Conservation (phyloP, 2,113 vertebrate genomes). For the Arothron firmamentum region DNA sequence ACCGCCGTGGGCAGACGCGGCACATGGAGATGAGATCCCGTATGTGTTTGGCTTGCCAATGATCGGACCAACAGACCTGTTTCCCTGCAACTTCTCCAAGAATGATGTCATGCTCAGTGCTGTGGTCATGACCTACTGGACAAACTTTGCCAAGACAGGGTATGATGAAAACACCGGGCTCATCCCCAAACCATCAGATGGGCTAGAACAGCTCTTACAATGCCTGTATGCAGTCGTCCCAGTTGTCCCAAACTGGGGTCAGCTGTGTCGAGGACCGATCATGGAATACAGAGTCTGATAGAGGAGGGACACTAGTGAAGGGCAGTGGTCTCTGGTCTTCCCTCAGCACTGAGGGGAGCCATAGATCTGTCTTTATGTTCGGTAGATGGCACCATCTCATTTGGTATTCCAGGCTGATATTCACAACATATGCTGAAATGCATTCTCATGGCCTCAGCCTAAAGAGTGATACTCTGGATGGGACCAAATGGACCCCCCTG, state of each 20-base stretch:
- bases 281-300: no score
- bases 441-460: constrained; percentile 49
- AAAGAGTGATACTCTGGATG: constrained; percentile 50
- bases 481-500: constrained; percentile 47
- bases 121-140: constrained; percentile 99
- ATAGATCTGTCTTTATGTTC: constrained; percentile 23
- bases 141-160: constrained; percentile 99
- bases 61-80: constrained; percentile 97
- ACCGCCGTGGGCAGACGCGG: constrained; percentile 94
- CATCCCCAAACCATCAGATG: no score
- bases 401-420: constrained; percentile 51
- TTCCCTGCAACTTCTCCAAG: constrained; percentile 99
- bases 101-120: constrained; percentile 99
- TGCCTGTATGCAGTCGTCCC: no score
- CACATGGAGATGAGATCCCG: constrained; percentile 96
- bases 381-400: constrained; percentile 39
- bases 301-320: no score
- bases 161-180: constrained; percentile 57
- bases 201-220: no score
- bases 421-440: constrained; percentile 41
- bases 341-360: constrained; percentile 19
- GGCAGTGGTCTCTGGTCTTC: constrained; percentile 16
- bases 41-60: constrained; percentile 96
- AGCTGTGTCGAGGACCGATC: no score
- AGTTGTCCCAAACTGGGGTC: no score